Percentiles rank a stretch among this genome's conserved stretches.
These are phyloP conservation scores for Pelodiscus sinensis DNA, from an alignment of 2,113 vertebrate species.

Conservation along the genomic window DNA sequence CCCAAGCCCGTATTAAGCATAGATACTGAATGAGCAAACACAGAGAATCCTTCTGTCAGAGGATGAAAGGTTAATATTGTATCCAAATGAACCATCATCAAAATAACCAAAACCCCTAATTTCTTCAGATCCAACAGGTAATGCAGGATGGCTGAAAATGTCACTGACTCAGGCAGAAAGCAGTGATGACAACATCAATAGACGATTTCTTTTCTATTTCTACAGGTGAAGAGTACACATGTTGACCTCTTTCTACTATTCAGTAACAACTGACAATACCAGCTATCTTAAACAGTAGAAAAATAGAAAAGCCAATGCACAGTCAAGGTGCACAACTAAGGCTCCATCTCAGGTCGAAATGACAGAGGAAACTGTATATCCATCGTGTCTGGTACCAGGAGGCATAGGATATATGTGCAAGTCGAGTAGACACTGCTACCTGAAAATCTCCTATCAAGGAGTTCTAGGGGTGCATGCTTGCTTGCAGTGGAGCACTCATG, in stretches of 20 bases:
- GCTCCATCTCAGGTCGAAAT: background rate
- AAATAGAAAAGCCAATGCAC: background rate
- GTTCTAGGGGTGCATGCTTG: background rate
- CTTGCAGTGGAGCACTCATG: background rate
- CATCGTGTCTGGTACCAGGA: background rate
- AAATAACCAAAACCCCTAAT: background rate
- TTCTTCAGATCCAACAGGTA: background rate
- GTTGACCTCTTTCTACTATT: background rate
- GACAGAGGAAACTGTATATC: background rate
- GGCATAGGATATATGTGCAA: background rate
- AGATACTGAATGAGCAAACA: background rate
- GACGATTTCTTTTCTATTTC: background rate
- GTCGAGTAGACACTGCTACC: background rate
- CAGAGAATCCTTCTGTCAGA: background rate
- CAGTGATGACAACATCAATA: background rate
- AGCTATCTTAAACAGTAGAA: background rate
- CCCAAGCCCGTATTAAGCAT: background rate
- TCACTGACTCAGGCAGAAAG: background rate
- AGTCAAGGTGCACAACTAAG: background rate
- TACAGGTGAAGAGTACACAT: background rate
- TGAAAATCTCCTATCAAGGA: background rate
- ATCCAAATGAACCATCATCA: background rate
- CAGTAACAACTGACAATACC: background rate
- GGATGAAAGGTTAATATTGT: no score
- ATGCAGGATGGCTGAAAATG: background rate